Evolutionary conservation across 1,140 invertebrate genomes (phyloP).

Genomic region (Arctopsyche grandis): DNA sequence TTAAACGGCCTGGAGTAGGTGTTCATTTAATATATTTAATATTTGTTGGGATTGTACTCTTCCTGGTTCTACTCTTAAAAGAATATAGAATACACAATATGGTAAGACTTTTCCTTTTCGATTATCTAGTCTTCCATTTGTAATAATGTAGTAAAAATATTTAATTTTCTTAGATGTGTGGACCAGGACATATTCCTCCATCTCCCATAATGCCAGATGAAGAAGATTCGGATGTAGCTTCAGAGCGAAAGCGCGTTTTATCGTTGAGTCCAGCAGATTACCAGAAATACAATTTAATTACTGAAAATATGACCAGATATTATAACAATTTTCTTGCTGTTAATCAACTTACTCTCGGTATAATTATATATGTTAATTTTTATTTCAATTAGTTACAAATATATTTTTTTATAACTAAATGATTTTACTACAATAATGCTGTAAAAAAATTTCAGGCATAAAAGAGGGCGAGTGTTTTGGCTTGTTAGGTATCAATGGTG

Average conservation of each 20-base stretch:
- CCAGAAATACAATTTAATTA: constrained; percentile 60
- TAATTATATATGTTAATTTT: background rate
- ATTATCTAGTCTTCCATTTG: background rate
- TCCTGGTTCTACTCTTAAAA: constrained; percentile 60
- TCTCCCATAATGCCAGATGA: constrained; percentile 55
- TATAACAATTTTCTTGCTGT: constrained; percentile 78
- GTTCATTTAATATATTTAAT: constrained; percentile 62
- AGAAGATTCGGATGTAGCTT: constrained; percentile 65
- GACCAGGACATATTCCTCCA: constrained; percentile 50
- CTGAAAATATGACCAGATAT: constrained; percentile 73
- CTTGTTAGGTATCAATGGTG: constrained; percentile 89
- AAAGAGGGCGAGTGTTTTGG: constrained; percentile 82
- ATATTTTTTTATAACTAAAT: too few relatives aligned
- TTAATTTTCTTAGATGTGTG: background rate
- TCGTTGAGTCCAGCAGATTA: constrained; percentile 55
- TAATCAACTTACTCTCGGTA: constrained; percentile 75
- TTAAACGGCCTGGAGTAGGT: constrained; percentile 64
- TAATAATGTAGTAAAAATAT: too few relatives aligned
- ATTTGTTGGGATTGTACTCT: constrained; percentile 58
- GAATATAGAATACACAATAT: constrained; percentile 66
- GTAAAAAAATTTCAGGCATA: constrained; percentile 56
- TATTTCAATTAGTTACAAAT: constrained; percentile 6
- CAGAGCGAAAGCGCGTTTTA: constrained; percentile 61
- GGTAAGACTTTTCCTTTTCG: constrained; percentile 55
- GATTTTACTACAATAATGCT: background rate